Base-by-base conservation (phyloP, 2,888 invertebrate species). In the Phortica okadai region DNA sequence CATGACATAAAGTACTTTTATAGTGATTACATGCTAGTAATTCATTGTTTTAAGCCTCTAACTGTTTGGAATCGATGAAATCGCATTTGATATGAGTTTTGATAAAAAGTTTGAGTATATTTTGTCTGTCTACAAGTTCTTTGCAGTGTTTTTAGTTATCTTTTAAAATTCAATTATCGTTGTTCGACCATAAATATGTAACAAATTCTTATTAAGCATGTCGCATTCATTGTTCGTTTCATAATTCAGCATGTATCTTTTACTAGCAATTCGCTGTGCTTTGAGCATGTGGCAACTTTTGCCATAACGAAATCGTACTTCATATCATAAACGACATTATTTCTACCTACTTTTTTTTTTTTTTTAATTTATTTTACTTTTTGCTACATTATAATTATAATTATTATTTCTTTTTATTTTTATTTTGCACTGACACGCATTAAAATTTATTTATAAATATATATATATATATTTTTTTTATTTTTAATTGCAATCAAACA, bases 391-490 rank as follows among this genome's bases (percentile, higher is more conserved):
- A 75, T 76, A 77, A 44, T 11, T 54, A 50, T 41, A 50, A 50
- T 54, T 45, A 14, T 69, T 67, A n/a, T 67, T 67, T 16, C 6
- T 67, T 50, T 42, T 69, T 7, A 69, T 72, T 72, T 62, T 70
- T 64, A 62, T 54, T 79, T 76, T 82, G 82, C 83, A 82, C 83
- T 82, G 81, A 82, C 80, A 78, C 75, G 66, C 73, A 82, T 80
- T 77, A 8, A 62, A 25, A 62, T 21, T 62, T 62, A 50, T 50
- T 50, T 50, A 50, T 77, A 77, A 73, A n/a, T 76, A 25, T 77
- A 77, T 74, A n/a, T 76, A 25, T 54, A 73, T 54, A 59, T 64
- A 72, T 59, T 11, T 54, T 45, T 64, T 25, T 59, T 59, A 59
- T 41, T 66, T 66, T 42, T 42, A 16, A 45, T 45, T 14, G 69